phyloP scores from a whole-genome alignment of 2,113 vertebrate genomes.

The Nesogale talazaci region DNA sequence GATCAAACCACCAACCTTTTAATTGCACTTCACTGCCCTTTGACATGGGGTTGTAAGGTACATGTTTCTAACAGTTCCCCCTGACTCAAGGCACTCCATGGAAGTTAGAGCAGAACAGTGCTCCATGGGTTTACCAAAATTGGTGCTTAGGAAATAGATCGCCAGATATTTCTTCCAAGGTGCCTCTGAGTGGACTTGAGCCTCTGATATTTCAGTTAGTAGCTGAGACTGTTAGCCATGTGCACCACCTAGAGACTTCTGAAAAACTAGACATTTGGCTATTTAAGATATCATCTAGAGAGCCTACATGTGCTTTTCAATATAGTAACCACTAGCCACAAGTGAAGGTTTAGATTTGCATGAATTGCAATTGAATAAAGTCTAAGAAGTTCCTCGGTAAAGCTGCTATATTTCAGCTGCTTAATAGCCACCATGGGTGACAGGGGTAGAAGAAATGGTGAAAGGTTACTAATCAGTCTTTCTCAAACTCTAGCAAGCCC shows the following conservation, averaged over 20 bases:
- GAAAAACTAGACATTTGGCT: neutral
- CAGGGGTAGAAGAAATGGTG: neutral
- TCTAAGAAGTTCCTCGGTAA: slow-evolving; percentile 21
- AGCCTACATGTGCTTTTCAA: neutral
- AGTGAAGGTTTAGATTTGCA: neutral
- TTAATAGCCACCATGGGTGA: neutral
- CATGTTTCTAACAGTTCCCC: neutral
- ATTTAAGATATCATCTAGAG: neutral
- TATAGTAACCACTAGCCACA: neutral
- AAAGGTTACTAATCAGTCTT: neutral
- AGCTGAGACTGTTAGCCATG: neutral
- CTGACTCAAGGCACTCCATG: neutral
- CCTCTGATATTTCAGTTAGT: neutral
- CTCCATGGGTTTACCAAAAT: neutral
- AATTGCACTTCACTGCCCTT: too few species aligned
- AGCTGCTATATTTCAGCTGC: neutral
- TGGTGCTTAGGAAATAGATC: neutral
- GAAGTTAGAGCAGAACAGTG: neutral
- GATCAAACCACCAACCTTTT: too few species aligned
- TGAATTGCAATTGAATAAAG: neutral
- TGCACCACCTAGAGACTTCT: neutral
- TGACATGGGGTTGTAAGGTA: neutral
- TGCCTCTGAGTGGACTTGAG: neutral
- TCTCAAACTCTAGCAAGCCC: neutral
- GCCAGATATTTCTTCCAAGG: neutral